These are phyloP conservation scores for Epicampocera succincta DNA, from an alignment of 2,888 invertebrate genomes.

Conservation along the genomic window DNA sequence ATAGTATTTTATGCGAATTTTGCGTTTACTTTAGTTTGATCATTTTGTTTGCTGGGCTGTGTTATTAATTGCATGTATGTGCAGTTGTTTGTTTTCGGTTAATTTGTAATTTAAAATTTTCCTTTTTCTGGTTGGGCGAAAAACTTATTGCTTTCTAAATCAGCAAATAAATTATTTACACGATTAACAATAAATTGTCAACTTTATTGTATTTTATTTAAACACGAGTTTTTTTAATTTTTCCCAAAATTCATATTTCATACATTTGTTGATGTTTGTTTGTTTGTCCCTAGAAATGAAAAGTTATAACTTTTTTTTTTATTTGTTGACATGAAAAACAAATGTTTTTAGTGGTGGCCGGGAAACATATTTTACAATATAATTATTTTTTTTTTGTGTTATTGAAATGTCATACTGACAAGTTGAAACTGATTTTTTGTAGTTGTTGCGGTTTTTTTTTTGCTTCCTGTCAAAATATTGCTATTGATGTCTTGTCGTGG, in stretches of 20 bases:
- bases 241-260: neutral
- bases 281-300: constrained; percentile 24
- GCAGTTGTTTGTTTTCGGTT: constrained; percentile 13
- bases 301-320: neutral
- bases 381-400: constrained; percentile 28
- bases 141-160: constrained; percentile 3
- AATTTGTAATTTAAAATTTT: constrained; percentile 48
- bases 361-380: constrained; percentile 5
- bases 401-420: constrained; percentile 47
- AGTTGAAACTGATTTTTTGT: constrained; percentile 10
- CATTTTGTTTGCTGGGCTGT: constrained; percentile 37
- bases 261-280: constrained; percentile 3
- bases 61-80: neutral
- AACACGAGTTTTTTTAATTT: neutral
- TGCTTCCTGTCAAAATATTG: constrained; percentile 18
- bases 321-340: neutral
- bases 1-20: neutral
- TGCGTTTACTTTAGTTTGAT: no score
- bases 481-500: constrained; percentile 13
- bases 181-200: constrained; percentile 38
- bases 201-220: constrained; percentile 27
- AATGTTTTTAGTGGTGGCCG: neutral
- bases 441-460: neutral
- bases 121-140: constrained; percentile 8
- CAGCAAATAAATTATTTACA: constrained; percentile 38